Evolutionary conservation across 2,113 vertebrate genomes (phyloP).

Genomic region (Seriola rivoliana): DNA sequence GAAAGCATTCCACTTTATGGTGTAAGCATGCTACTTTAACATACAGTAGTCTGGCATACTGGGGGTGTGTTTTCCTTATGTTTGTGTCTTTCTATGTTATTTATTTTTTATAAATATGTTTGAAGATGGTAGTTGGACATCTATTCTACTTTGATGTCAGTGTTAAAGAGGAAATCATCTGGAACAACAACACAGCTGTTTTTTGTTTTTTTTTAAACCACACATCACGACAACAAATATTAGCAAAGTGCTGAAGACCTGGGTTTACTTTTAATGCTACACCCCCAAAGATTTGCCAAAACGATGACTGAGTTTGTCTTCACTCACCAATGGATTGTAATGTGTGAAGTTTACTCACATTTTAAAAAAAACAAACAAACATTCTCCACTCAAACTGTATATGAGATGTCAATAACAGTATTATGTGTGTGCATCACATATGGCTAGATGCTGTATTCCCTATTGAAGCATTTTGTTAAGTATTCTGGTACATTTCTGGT

Average conservation of each 20-base stretch:
- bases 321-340: conserved; percentile 59
- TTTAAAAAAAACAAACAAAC: conserved; percentile 44
- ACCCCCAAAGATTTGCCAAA: conserved; percentile 77
- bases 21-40: conserved; percentile 91
- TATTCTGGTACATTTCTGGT: conserved; percentile 79
- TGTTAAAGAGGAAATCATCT: conserved; percentile 72
- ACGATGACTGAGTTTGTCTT: conserved; percentile 43
- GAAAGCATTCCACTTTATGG: conserved; percentile 86
- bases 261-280: conserved; percentile 77
- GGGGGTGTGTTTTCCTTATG: conserved; percentile 86
- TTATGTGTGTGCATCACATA: conserved; percentile 75
- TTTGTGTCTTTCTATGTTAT: conserved; percentile 89
- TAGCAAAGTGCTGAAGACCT: conserved; percentile 79
- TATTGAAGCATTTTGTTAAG: conserved; percentile 78
- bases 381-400: conserved; percentile 75
- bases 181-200: conserved; percentile 59
- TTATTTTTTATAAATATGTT: conserved; percentile 89
- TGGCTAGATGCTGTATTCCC: conserved; percentile 79
- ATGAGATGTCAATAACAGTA: conserved; percentile 80
- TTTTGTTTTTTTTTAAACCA: conserved; percentile 63
- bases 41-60: conserved; percentile 86
- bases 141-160: conserved; percentile 76
- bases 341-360: conserved; percentile 66
- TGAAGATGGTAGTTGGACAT: conserved; percentile 84
- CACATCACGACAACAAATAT: conserved; percentile 40